A percentile compares a stretch with the other conserved stretches of the same genome.
These are phyloP conservation scores for Dendroctonus valens DNA, from an alignment of 1,140 invertebrate species.

Conservation along the genomic window DNA sequence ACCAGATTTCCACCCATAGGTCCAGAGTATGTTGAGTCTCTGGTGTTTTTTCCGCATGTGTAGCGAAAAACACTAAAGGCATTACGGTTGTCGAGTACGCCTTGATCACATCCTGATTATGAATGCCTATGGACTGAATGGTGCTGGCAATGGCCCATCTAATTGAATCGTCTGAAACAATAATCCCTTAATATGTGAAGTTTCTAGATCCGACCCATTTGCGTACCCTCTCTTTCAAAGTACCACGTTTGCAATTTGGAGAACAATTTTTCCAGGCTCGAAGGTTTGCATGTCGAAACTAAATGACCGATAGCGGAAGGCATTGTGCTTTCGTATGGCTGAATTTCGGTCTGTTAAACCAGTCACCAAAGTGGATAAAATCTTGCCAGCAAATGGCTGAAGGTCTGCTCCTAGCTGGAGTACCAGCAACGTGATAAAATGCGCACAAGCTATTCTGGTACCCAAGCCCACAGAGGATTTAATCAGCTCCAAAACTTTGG, in stretches of 20 bases:
- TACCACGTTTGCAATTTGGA: slow-evolving; percentile 75
- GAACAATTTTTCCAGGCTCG: slow-evolving; percentile 83
- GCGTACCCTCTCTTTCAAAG: slow-evolving; percentile 62
- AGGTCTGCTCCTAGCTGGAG: slow-evolving; percentile 56
- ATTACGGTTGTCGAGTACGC: slow-evolving; percentile 75
- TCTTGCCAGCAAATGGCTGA: slow-evolving; percentile 69
- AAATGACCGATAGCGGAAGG: slow-evolving; percentile 81
- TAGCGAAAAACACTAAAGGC: slow-evolving; percentile 84
- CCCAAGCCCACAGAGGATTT: slow-evolving; percentile 77
- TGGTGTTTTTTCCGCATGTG: slow-evolving; percentile 74
- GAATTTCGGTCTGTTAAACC: slow-evolving; percentile 82
- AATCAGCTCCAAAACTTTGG: slow-evolving; percentile 78
- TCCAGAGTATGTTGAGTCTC: slow-evolving; percentile 65
- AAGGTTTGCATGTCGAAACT: slow-evolving; percentile 82
- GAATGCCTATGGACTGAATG: slow-evolving; percentile 77
- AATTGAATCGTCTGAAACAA: slow-evolving; percentile 63
- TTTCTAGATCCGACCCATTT: background rate
- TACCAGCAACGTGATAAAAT: slow-evolving; percentile 77
- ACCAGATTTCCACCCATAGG: slow-evolving; percentile 87
- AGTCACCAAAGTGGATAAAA: slow-evolving; percentile 72
- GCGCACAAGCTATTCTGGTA: slow-evolving; percentile 80
- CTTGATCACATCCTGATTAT: slow-evolving; percentile 80
- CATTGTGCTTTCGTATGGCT: slow-evolving; percentile 79
- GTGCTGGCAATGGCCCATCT: slow-evolving; percentile 74
- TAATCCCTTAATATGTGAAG: background rate